Evolutionary conservation across 2,113 vertebrate species (phyloP).

Genomic region (Syngnathoides biaculeatus): DNA sequence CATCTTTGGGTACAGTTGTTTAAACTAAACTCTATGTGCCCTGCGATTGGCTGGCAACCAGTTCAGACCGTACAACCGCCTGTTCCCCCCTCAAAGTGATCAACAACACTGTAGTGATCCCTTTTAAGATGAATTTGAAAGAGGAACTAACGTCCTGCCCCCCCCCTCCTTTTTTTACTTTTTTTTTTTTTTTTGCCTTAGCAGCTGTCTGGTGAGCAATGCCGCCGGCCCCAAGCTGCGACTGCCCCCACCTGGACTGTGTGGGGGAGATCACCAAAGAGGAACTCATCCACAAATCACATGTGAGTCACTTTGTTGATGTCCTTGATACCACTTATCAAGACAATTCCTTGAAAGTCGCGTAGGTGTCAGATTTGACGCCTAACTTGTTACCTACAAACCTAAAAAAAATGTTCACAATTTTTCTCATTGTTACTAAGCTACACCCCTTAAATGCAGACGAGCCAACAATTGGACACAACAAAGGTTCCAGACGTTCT

Average conservation of each 20-base stretch:
- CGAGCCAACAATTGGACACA: too few relatives aligned
- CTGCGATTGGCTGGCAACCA: too few relatives aligned
- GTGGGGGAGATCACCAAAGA: constrained; percentile 98
- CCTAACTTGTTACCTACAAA: too few relatives aligned
- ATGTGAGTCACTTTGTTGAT: constrained; percentile 77
- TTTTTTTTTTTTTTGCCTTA: constrained; percentile 25
- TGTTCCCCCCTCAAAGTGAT: background rate
- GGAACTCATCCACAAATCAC: constrained; percentile 94
- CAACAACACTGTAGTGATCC: background rate
- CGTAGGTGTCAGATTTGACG: background rate
- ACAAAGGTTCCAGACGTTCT: too few relatives aligned
- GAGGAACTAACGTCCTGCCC: background rate
- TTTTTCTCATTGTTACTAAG: too few relatives aligned
- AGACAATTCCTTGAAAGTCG: background rate
- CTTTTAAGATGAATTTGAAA: background rate
- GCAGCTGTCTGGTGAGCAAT: constrained; percentile 63
- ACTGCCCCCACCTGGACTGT: constrained; percentile 91
- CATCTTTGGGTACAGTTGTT: too few relatives aligned
- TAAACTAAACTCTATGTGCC: too few relatives aligned
- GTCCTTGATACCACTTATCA: background rate
- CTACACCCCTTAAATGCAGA: too few relatives aligned
- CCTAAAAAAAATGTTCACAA: too few relatives aligned
- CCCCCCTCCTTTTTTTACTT: too few relatives aligned
- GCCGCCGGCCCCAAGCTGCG: constrained; percentile 72
- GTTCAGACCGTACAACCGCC: too few relatives aligned